Evolutionary conservation across 37 sponge, comb jelly and placozoan species (phyloP), one percentile per base, ranked within the genome.

Genomic region (Cliona cf. orientalis): DNA sequence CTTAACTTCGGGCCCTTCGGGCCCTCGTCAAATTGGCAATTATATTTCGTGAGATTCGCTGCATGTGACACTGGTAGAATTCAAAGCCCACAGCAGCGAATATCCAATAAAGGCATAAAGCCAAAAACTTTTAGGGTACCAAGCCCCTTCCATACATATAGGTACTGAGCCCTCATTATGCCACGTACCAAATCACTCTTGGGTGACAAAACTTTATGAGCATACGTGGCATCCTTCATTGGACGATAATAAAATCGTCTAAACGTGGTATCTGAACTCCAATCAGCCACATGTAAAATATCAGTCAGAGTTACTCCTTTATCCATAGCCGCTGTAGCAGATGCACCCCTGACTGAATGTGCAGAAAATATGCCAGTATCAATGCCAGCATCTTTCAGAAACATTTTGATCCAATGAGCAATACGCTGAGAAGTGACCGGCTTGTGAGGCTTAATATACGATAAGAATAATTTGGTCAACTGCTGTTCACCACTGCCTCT

Each of bases 301-400:
- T 71, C 72, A 32, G 22, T 31, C 12, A 66, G 23, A 26, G 74
- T 29, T 4, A 79, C 80, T 2, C 87, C 87, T 42, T 5, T 66
- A 11, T 40, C 55, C 63, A 33, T 46, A 19, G 87, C 87, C 22
- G 67, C 69, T 59, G 87, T 72, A 2, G 80, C 65, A 3, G 66
- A 53, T 34, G 87, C 80, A 32, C 74, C 68, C 33, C 80, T 21
- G 3, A 69, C 58, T 5, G 74, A 86, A 34, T 86, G 87, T 23
- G 80, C 80, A 33, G 64, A 66, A 67, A 86, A 86, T 7, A 65
- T 17, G 28, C 49, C 22, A 2, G 53, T 68, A 35, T 81, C 81
- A 31, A 81, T 45, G 7, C 81, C 81, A 6, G 72, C 81, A 29
- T 81, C 72, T 38, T 2, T 1, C 2, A 81, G 60, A 1, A 38